Percentiles rank a stretch among this genome's conserved stretches.
Conservation (phyloP, 2,888 invertebrate genomes). For the Ennomos quercinarius region DNA sequence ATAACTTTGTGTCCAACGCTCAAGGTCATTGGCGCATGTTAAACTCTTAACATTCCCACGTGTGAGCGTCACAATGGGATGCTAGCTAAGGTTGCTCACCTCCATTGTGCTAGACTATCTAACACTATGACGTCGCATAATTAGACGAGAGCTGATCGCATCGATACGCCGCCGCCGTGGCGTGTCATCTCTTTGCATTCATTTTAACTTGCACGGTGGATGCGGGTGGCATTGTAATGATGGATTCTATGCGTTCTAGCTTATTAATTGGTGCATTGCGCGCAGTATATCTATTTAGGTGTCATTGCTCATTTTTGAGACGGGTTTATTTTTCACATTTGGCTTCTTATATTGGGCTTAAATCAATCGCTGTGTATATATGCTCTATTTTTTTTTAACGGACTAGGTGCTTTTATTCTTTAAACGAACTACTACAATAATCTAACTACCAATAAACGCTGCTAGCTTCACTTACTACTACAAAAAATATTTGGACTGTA, state of each 20-base stretch:
- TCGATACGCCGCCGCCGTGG: conserved; percentile 32
- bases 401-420: not conserved
- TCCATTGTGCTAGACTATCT: conserved; percentile 62
- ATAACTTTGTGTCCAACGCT: too few species aligned
- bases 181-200: conserved; percentile 45
- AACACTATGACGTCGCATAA: conserved; percentile 72
- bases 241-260: conserved; percentile 40
- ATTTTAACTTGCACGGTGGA: conserved; percentile 31
- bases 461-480: too few species aligned
- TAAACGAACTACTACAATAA: too few species aligned
- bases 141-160: conserved; percentile 63
- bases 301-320: conserved; percentile 37
- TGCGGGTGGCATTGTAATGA: conserved; percentile 48
- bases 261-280: conserved; percentile 50
- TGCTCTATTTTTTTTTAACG: not conserved
- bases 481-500: too few species aligned
- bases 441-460: too few species aligned
- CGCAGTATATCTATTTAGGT: conserved; percentile 28
- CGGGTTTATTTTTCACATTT: conserved; percentile 9
- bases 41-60: conserved; percentile 74
- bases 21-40: too few species aligned
- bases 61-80: conserved; percentile 71
- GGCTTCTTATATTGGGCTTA: not conserved
- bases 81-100: conserved; percentile 77
- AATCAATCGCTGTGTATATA: too few species aligned